These are phyloP conservation scores for Aphelinus atriplicis DNA, from an alignment of 1,140 invertebrate species.

Conservation along the genomic window DNA sequence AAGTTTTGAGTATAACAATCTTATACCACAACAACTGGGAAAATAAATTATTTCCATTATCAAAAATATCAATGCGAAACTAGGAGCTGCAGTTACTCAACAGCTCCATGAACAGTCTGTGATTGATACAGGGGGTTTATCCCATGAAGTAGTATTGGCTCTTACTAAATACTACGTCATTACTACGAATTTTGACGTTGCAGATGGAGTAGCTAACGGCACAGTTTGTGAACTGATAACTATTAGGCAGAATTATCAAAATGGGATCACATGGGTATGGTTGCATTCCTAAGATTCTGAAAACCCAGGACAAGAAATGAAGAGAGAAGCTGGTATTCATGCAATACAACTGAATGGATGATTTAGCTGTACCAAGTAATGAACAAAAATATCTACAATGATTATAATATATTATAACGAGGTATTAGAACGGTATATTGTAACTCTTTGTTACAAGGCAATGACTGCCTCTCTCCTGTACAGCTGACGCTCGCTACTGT, in stretches of 20 bases:
- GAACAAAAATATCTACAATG: too few relatives aligned
- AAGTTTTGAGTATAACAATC: constrained; percentile 37
- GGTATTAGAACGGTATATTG: too few relatives aligned
- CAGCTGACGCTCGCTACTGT: too few relatives aligned
- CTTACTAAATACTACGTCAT: constrained; percentile 52
- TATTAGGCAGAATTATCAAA: constrained; percentile 48
- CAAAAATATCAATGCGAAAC: constrained; percentile 40
- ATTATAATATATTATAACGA: too few relatives aligned
- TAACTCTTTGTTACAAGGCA: too few relatives aligned
- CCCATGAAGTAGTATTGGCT: constrained; percentile 51
- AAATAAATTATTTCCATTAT: constrained; percentile 47
- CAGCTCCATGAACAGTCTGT: constrained; percentile 54
- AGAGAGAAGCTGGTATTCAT: constrained; percentile 40
- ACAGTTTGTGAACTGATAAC: constrained; percentile 51
- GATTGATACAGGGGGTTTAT: constrained; percentile 54
- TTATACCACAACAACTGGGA: constrained; percentile 41
- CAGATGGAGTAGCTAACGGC: constrained; percentile 56
- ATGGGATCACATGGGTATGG: constrained; percentile 40
- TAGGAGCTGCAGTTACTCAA: constrained; percentile 42
- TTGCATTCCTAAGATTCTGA: constrained; percentile 36
- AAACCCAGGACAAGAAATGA: constrained; percentile 40
- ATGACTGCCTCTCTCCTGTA: too few relatives aligned
- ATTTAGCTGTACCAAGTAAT: constrained; percentile 31
- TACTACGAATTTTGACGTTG: constrained; percentile 54
- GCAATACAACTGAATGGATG: constrained; percentile 34